A percentile compares a stretch with the other conserved stretches of the same genome.
phyloP scores from a whole-genome alignment of 2,113 vertebrate genomes.

The Hylia prasina region DNA sequence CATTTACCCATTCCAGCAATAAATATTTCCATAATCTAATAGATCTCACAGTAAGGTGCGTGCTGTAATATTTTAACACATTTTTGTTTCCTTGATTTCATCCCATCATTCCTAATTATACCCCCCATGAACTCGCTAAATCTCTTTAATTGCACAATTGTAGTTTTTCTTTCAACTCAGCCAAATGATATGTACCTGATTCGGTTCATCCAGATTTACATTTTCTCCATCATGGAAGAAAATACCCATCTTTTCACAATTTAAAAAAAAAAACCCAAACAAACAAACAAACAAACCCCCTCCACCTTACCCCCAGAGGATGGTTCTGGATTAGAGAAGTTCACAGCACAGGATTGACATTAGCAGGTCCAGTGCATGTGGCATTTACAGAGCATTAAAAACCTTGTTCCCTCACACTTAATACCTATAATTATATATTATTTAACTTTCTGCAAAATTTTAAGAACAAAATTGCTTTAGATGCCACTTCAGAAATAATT shows the following conservation, averaged over 20 bases:
- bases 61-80: not conserved
- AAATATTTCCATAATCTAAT: slow-evolving; percentile 32
- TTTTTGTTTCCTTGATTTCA: slow-evolving; percentile 40
- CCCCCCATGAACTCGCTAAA: not conserved
- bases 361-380: not conserved
- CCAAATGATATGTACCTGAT: not conserved
- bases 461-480: not conserved
- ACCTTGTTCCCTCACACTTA: not conserved
- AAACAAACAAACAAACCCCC: too few species aligned
- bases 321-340: not conserved
- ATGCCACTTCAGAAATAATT: not conserved
- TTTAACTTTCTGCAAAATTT: not conserved
- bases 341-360: not conserved
- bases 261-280: not conserved
- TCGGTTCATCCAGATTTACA: not conserved
- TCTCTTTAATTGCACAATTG: slow-evolving; percentile 36
- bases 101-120: slow-evolving; percentile 42
- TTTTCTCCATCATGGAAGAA: not conserved
- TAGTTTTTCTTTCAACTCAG: slow-evolving; percentile 24
- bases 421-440: not conserved
- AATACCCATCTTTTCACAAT: not conserved
- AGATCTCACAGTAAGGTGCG: slow-evolving; percentile 5
- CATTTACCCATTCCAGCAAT: not conserved
- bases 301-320: not conserved
- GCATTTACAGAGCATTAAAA: not conserved